Evolutionary conservation across 1,140 invertebrate species (phyloP), one percentile per base, ranked within the genome.

Genomic region (Drosophila nebulosa): DNA sequence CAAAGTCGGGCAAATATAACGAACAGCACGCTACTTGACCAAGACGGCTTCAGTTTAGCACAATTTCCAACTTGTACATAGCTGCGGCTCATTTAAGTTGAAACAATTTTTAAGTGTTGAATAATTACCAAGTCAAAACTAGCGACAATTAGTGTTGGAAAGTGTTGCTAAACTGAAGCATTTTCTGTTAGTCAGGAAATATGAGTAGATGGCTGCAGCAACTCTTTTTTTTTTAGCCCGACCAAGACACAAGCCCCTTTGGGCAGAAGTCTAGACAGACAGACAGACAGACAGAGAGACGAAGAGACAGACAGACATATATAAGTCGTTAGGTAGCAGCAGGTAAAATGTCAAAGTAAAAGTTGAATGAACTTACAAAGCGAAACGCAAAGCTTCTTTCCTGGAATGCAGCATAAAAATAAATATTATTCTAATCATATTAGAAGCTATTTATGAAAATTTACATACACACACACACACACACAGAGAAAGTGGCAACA

Each of bases 321-420:
- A 18, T 22, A 21, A 50, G 42, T 6, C 3, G 1, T 4, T 16
- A 50, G 7, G 6, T 50, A 50, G 77, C 77, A 60, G 61, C 79
- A 78, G 79, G 79, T 78, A 81, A 78, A 75, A 36, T 67, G 74
- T 53, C 71, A 66, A 60, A 66, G 68, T 70, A 76, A 79, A 77
- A 85, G 79, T 84, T 84, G 77, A 84, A 36, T 84, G 80, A 84
- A 84, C 80, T 55, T 77, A 69, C 64, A 64, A 62, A 66, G 61
- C 39, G 42, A 73, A 69, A 64, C 64, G 61, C 55, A 59, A n/a
- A n/a, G n/a, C n/a, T n/a, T n/a, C 35, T 9, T 30, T 46, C 16
- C 16, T 21, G 39, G 39, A 18, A 21, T 46, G 56, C 24, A 52
- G 32, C 6, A n/a, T n/a, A n/a, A 30, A 55, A 36, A 42, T 27